Evolutionary conservation across 2,113 vertebrate genomes (phyloP).

Genomic region (Apteryx owenii): DNA sequence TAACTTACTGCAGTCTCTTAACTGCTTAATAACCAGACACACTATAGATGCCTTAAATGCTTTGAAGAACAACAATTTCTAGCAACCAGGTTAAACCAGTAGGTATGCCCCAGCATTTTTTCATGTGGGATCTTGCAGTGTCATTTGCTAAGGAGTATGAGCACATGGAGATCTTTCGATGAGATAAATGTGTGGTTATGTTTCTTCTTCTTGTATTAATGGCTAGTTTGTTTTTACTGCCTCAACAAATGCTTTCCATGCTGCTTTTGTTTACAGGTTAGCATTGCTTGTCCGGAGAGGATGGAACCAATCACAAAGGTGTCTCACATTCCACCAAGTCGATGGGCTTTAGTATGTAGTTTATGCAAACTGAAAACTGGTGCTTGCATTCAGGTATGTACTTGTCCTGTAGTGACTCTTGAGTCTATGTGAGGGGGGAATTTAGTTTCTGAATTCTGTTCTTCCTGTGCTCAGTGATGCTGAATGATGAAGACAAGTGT

Average conservation of each 20-base stretch:
- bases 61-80: not conserved
- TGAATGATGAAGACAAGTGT: not conserved
- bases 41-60: not conserved
- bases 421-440: not conserved
- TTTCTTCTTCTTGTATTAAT: not conserved
- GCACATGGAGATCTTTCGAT: not conserved
- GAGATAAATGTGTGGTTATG: not conserved
- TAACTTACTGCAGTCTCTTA: not conserved
- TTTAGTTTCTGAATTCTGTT: not conserved
- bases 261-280: slow-evolving; percentile 83
- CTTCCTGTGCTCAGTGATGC: not conserved
- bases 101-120: not conserved
- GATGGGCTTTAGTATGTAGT: slow-evolving; percentile 97
- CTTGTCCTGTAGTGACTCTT: not conserved
- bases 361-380: slow-evolving; percentile 97
- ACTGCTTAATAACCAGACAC: not conserved
- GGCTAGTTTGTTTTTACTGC: not conserved
- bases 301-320: slow-evolving; percentile 99
- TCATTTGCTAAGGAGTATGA: not conserved
- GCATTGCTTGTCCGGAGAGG: slow-evolving; percentile 96
- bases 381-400: slow-evolving; percentile 93
- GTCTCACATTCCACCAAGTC: slow-evolving; percentile 95
- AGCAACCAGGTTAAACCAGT: not conserved
- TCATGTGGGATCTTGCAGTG: not conserved
- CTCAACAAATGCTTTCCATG: not conserved